Evolutionary conservation across 53 echinoderm and acorn worm genomes (phyloP).

Genomic region (Paracentrotus lividus): DNA sequence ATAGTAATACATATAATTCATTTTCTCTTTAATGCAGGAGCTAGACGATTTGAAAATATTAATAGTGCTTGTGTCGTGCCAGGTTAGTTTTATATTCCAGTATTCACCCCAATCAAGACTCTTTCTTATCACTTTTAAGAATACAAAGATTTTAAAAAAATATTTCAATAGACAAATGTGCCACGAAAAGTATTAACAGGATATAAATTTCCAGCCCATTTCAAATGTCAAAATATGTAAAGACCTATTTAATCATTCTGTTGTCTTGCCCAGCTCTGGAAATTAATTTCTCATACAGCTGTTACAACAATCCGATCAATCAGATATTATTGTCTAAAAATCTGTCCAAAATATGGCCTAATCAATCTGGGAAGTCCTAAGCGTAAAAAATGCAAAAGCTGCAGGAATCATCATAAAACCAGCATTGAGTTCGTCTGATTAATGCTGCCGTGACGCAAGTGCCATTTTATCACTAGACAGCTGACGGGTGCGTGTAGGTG

Average conservation of each 20-base stretch:
- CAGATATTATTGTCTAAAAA: background rate
- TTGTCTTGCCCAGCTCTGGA: background rate
- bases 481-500: background rate
- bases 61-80: too few species aligned
- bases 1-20: too few species aligned
- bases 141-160: too few species aligned
- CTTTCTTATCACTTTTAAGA: too few species aligned
- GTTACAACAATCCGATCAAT: background rate
- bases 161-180: background rate
- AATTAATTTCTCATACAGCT: background rate
- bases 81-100: too few species aligned
- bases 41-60: too few species aligned
- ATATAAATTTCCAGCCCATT: background rate
- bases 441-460: conserved; percentile 21
- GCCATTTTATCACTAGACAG: background rate
- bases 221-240: background rate
- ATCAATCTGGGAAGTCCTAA: background rate
- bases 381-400: background rate
- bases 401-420: background rate
- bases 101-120: too few species aligned
- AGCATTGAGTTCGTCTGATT: background rate
- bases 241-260: background rate
- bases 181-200: background rate
- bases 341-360: background rate
- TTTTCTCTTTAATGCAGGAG: too few species aligned